Conservation (phyloP, 2,888 invertebrate genomes). For the Agrotis exclamationis region DNA sequence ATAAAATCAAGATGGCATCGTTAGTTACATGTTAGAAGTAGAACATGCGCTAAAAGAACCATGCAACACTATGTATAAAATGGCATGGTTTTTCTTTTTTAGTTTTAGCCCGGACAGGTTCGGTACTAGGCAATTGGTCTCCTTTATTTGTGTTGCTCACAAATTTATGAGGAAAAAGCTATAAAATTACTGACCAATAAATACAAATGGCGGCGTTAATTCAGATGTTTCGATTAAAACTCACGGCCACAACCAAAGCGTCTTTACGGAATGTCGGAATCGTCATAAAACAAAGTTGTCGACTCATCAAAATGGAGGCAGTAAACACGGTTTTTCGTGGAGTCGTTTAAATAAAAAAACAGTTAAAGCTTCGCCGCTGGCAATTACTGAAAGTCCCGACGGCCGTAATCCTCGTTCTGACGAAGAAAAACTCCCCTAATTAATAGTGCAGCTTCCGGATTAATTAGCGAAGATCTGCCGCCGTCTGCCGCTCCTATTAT, state of each 20-base stretch:
- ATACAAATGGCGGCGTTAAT: no score
- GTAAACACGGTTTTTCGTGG: conserved; percentile 15
- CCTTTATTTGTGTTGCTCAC: no score
- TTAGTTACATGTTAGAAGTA: no score
- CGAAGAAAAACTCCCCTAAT: conserved; percentile 87
- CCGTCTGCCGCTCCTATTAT: conserved; percentile 70
- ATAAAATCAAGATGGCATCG: no score
- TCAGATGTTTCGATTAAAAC: no score
- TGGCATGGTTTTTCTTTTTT: no score
- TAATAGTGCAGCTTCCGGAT: conserved; percentile 86
- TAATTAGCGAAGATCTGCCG: conserved; percentile 83
- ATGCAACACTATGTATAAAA: no score
- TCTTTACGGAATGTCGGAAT: background rate
- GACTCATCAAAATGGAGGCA: conserved; percentile 19
- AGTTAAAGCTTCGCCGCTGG: conserved; percentile 62
- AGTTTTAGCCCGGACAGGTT: no score
- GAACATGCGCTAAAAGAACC: no score
- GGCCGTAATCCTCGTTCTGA: conserved; percentile 79
- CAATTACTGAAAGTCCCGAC: conserved; percentile 77
- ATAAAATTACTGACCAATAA: no score
- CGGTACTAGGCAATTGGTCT: no score
- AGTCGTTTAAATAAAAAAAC: conserved; percentile 66
- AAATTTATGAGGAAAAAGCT: no score
- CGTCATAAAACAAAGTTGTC: conserved; percentile 6
- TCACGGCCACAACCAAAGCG: background rate